phyloP scores from a whole-genome alignment of 2,888 invertebrate species.

The Xestia c-nigrum region DNA sequence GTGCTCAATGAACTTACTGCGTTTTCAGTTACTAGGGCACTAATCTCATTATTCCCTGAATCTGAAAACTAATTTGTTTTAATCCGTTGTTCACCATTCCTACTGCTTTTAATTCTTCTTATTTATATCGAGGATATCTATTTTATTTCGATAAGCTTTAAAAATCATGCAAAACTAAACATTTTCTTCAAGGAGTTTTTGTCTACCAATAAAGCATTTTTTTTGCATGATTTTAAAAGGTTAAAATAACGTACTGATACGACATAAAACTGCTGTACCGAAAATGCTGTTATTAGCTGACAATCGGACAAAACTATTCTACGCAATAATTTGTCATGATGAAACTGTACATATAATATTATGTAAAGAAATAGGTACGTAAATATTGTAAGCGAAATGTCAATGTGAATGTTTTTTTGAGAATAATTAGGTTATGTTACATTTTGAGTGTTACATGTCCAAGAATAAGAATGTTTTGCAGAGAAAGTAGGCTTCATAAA shows the following conservation, averaged over 20 bases:
- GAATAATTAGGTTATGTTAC: constrained; percentile 30
- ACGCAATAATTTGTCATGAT: constrained; percentile 67
- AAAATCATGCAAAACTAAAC: constrained; percentile 13
- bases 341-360: constrained; percentile 51
- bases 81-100: background rate
- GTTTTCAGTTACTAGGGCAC: background rate
- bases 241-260: constrained; percentile 21
- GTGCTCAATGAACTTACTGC: background rate
- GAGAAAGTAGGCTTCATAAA: background rate
- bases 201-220: background rate
- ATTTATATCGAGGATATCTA: constrained; percentile 15
- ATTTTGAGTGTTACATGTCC: background rate
- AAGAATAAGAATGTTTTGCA: background rate
- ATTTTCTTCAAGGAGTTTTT: background rate
- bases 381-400: constrained; percentile 29
- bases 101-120: no score
- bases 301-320: constrained; percentile 66
- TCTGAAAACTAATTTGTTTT: background rate
- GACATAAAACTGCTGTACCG: constrained; percentile 17
- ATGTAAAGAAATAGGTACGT: constrained; percentile 31
- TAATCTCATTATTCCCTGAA: background rate
- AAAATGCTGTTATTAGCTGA: constrained; percentile 18
- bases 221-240: constrained; percentile 16
- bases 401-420: background rate
- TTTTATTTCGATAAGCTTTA: background rate